Conservation (phyloP, 2,113 vertebrate genomes). For the Osmerus eperlanus region DNA sequence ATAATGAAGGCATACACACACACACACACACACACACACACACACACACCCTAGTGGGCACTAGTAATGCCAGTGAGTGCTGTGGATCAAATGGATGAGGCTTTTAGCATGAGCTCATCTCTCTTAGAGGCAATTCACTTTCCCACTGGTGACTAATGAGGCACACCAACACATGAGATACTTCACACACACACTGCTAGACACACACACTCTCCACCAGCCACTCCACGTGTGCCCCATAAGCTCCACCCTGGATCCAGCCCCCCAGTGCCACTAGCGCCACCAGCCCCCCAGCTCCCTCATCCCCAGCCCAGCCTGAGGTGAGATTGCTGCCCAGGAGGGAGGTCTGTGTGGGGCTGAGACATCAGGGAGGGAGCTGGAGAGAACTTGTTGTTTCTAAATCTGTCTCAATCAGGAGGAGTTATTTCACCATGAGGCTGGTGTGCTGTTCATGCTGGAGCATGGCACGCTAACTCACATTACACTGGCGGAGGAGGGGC, state of each 20-base stretch:
- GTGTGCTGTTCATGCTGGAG: background rate
- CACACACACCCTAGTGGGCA: slow-evolving; percentile 5
- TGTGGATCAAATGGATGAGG: slow-evolving; percentile 42
- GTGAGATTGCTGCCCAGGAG: no score
- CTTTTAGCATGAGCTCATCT: slow-evolving; percentile 55
- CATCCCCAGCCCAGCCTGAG: no score
- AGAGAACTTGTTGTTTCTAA: background rate
- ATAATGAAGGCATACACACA: no score
- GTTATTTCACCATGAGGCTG: background rate
- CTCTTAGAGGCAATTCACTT: slow-evolving; percentile 18
- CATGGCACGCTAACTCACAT: background rate
- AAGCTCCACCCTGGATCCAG: no score
- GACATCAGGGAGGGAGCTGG: no score
- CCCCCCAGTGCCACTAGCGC: no score
- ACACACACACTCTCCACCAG: no score
- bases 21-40: no score
- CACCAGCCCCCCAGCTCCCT: no score
- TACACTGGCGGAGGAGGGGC: background rate
- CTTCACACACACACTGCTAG: background rate
- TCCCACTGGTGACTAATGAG: background rate
- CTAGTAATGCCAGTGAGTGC: slow-evolving; percentile 22
- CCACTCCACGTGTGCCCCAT: no score
- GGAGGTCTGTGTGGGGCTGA: no score
- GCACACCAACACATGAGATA: slow-evolving; percentile 25
- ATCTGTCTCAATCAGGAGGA: background rate